A percentile compares a stretch with the other conserved stretches of the same genome.
Evolutionary conservation across 2,888 invertebrate genomes (phyloP).

Genomic region (Drosophila atripex): DNA sequence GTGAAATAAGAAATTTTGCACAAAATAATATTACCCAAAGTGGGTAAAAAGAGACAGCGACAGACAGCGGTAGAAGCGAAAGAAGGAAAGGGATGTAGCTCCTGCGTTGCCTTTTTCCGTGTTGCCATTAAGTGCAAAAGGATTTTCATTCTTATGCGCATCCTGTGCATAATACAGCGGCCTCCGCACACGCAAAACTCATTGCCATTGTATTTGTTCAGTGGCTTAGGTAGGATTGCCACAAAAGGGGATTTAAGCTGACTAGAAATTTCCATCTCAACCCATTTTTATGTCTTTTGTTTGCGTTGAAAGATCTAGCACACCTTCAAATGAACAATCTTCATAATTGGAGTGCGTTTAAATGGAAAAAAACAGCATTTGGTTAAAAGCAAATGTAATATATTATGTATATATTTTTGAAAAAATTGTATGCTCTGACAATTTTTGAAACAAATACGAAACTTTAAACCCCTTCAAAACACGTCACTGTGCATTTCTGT

Average conservation of each 20-base stretch:
- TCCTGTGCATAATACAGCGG: slow-evolving; percentile 78
- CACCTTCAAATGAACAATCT: neutral
- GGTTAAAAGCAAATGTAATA: no score
- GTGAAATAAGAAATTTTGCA: slow-evolving; percentile 71
- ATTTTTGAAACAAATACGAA: neutral
- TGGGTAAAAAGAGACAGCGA: slow-evolving; percentile 1
- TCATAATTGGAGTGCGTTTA: neutral
- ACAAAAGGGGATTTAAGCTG: neutral
- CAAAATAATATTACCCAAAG: slow-evolving; percentile 67
- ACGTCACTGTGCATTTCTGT: slow-evolving; percentile 32
- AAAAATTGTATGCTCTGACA: no score
- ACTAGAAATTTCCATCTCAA: neutral
- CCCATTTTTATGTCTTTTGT: neutral
- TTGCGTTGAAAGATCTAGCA: neutral
- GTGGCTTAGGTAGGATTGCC: neutral
- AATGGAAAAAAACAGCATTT: neutral
- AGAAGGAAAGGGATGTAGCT: slow-evolving; percentile 26
- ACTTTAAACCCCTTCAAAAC: neutral
- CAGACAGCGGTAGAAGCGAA: neutral
- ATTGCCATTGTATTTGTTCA: slow-evolving; percentile 34
- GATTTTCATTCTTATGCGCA: slow-evolving; percentile 80
- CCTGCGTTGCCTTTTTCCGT: slow-evolving; percentile 54
- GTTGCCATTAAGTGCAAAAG: slow-evolving; percentile 81
- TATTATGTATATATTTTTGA: no score
- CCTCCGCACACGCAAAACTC: slow-evolving; percentile 77